These are phyloP conservation scores for Microplitis manilae DNA, from an alignment of 2,888 invertebrate genomes.

Conservation along the genomic window DNA sequence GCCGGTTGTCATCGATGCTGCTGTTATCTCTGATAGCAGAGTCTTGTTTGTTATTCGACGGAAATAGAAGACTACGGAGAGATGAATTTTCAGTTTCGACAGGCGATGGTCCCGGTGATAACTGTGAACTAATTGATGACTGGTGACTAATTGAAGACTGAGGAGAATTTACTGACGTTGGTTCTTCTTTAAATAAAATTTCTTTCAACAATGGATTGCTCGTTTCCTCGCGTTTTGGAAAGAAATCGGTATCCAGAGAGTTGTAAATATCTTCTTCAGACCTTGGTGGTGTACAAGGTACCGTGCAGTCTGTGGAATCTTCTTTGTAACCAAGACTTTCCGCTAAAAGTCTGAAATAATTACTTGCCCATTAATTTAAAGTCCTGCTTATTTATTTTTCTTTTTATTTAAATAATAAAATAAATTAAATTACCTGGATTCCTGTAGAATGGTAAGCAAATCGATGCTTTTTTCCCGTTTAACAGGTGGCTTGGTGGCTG, in stretches of 20 bases:
- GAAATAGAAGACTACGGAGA: constrained; percentile 62
- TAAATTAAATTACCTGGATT: constrained; percentile 62
- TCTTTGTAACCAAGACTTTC: constrained; percentile 69
- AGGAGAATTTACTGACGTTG: constrained; percentile 51
- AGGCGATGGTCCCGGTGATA: constrained; percentile 32
- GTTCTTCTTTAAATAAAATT: constrained; percentile 68
- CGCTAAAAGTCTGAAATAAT: constrained; percentile 63
- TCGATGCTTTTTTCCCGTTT: constrained; percentile 69
- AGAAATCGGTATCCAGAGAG: constrained; percentile 67
- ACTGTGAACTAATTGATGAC: constrained; percentile 41
- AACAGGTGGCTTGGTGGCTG: constrained; percentile 60
- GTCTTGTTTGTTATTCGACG: constrained; percentile 49
- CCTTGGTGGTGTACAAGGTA: constrained; percentile 68
- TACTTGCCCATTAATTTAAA: not conserved
- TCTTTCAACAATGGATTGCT: constrained; percentile 64
- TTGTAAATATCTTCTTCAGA: constrained; percentile 70
- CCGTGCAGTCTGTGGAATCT: constrained; percentile 69
- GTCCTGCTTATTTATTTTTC: not conserved
- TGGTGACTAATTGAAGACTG: constrained; percentile 28
- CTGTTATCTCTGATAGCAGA: not conserved
- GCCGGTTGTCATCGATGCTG: constrained; percentile 46
- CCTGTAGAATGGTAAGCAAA: constrained; percentile 67
- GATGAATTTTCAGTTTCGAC: constrained; percentile 57
- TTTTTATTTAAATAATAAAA: constrained; percentile 8
- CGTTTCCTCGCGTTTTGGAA: constrained; percentile 63